These are phyloP conservation scores for Zosterops hypoxanthus DNA, from an alignment of 2,113 vertebrate species.

Conservation along the genomic window DNA sequence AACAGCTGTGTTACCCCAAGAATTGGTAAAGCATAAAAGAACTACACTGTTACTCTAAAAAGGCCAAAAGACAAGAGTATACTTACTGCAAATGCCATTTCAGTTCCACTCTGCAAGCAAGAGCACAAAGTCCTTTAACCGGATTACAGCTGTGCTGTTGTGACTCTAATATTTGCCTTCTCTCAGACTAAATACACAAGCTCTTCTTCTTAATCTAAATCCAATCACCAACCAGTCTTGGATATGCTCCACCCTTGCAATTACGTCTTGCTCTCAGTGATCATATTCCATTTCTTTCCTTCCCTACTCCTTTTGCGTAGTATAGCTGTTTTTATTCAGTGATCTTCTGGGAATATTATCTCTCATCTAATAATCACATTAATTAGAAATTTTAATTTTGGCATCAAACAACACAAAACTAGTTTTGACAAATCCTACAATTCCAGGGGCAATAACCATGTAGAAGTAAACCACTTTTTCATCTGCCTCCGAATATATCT, in stretches of 20 bases:
- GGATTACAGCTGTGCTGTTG: neutral
- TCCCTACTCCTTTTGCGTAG: neutral
- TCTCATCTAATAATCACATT: conserved; percentile 38
- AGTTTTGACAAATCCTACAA: conserved; percentile 40
- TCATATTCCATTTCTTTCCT: conserved; percentile 2
- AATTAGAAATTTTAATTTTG: conserved; percentile 34
- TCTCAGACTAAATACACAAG: neutral
- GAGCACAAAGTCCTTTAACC: conserved; percentile 14
- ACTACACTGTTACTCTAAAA: neutral
- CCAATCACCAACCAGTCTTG: conserved; percentile 52
- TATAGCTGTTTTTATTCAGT: neutral
- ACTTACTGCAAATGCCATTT: conserved; percentile 43
- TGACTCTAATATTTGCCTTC: neutral
- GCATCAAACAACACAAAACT: conserved; percentile 34
- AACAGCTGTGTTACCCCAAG: neutral
- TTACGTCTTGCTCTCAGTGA: neutral
- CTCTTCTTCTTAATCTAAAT: conserved; percentile 20
- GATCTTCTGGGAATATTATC: neutral
- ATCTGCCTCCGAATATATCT: neutral
- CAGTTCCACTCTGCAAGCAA: neutral
- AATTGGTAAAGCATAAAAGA: neutral
- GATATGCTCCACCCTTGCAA: conserved; percentile 52
- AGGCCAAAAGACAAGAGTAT: neutral
- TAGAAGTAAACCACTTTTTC: conserved; percentile 23
- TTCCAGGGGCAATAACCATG: conserved; percentile 23